These are phyloP conservation scores for Tachystola acroxantha DNA, from an alignment of 2,888 invertebrate genomes.

Conservation along the genomic window DNA sequence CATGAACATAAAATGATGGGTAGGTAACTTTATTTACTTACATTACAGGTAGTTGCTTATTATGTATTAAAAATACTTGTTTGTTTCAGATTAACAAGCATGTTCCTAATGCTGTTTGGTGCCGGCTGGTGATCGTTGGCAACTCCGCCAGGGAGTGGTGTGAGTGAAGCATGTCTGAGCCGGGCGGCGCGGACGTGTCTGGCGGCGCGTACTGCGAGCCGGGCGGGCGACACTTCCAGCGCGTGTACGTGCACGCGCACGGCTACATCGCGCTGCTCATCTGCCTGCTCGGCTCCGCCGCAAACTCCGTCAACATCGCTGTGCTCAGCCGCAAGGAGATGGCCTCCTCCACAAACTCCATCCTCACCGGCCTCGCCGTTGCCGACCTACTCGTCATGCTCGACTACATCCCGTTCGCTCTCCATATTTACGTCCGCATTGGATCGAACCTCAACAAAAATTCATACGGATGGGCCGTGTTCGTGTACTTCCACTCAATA, in stretches of 20 bases:
- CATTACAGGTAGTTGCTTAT: too few species aligned
- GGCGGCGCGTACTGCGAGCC: slow-evolving; percentile 67
- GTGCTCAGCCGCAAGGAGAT: slow-evolving; percentile 94
- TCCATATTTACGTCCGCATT: slow-evolving; percentile 85
- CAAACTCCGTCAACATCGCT: slow-evolving; percentile 93
- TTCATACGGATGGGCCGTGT: slow-evolving; percentile 87
- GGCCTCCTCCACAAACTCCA: slow-evolving; percentile 94
- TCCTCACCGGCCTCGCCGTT: slow-evolving; percentile 93
- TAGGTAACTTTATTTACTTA: too few species aligned
- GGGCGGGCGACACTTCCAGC: slow-evolving; percentile 77
- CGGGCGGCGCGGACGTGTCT: slow-evolving; percentile 21
- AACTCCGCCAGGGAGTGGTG: neutral
- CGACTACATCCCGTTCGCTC: slow-evolving; percentile 93
- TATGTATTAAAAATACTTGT: too few species aligned
- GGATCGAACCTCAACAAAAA: slow-evolving; percentile 62
- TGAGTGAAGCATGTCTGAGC: slow-evolving; percentile 5
- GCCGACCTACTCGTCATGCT: slow-evolving; percentile 96
- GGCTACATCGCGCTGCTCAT: slow-evolving; percentile 92
- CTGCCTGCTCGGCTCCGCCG: slow-evolving; percentile 92
- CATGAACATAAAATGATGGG: too few species aligned
- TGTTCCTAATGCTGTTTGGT: too few species aligned
- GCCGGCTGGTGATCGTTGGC: too few species aligned
- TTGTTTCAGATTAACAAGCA: too few species aligned
- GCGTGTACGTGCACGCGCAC: slow-evolving; percentile 84
- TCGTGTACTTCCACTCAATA: slow-evolving; percentile 92